phyloP scores from a whole-genome alignment of 2,113 vertebrate genomes.

The Pelecanoides urinatrix region DNA sequence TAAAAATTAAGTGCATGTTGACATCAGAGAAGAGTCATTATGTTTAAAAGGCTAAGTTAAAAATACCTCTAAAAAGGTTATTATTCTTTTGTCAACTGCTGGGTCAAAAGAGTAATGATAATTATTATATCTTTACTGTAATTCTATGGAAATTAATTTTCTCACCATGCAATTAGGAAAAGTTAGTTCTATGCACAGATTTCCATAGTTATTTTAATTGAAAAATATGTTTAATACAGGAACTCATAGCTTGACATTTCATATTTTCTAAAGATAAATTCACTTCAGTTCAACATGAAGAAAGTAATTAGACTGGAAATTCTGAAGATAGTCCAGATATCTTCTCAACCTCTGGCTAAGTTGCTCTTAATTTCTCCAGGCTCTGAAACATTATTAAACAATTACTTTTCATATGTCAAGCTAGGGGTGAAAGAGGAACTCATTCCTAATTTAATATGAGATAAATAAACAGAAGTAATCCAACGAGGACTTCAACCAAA shows the following conservation, averaged over 20 bases:
- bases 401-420: conserved; percentile 11
- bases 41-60: background rate
- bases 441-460: conserved; percentile 24
- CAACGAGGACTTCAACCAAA: conserved; percentile 37
- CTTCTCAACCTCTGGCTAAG: conserved; percentile 53
- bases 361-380: conserved; percentile 38
- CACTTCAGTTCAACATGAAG: conserved; percentile 23
- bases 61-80: background rate
- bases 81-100: conserved; percentile 7
- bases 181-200: conserved; percentile 4
- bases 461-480: conserved; percentile 50
- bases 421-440: conserved; percentile 4
- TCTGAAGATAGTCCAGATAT: conserved; percentile 59
- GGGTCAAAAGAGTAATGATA: background rate
- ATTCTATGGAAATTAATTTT: conserved; percentile 25
- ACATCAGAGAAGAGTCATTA: background rate
- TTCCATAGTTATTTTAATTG: conserved; percentile 38
- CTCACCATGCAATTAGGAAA: conserved; percentile 1
- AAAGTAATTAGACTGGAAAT: conserved; percentile 65
- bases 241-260: conserved; percentile 33
- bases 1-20: background rate
- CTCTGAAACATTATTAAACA: conserved; percentile 28
- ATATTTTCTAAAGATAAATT: conserved; percentile 53
- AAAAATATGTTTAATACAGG: conserved; percentile 33
- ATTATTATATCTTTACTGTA: conserved; percentile 7